These are phyloP conservation scores for Cynocephalus volans DNA, from an alignment of 2,113 vertebrate genomes.

Conservation along the genomic window DNA sequence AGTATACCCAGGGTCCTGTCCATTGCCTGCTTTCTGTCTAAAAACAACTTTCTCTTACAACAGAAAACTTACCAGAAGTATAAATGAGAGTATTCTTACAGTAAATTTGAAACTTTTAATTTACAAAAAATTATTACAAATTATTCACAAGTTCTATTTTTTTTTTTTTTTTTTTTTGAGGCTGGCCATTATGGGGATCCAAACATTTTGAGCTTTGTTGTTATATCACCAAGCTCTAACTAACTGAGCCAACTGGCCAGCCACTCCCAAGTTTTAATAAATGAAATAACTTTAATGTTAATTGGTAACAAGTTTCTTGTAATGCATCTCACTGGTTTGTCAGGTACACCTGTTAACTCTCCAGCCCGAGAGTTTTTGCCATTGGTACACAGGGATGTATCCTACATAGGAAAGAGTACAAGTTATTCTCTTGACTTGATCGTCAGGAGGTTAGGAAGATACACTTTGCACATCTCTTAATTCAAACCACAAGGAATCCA, in stretches of 20 bases:
- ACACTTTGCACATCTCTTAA: not conserved
- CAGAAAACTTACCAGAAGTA: slow-evolving; percentile 38
- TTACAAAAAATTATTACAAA: slow-evolving; percentile 17
- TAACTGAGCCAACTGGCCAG: too few relatives aligned
- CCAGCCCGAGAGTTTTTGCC: not conserved
- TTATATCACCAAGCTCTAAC: too few relatives aligned
- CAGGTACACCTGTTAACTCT: not conserved
- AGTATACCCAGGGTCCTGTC: slow-evolving; percentile 10
- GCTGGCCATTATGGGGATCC: too few relatives aligned
- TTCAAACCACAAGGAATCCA: slow-evolving; percentile 43
- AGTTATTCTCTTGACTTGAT: not conserved
- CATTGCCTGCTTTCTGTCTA: not conserved
- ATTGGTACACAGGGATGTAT: not conserved
- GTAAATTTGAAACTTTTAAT: slow-evolving; percentile 8
- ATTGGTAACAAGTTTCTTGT: slow-evolving; percentile 51
- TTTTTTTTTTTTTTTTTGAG: too few relatives aligned
- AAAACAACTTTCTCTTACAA: slow-evolving; percentile 2
- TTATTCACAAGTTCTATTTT: not conserved
- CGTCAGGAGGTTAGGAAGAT: not conserved
- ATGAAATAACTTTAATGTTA: not conserved
- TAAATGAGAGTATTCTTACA: not conserved
- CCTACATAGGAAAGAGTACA: not conserved
- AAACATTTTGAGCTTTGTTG: too few relatives aligned
- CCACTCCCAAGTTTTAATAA: slow-evolving; percentile 10
- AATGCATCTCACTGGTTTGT: slow-evolving; percentile 25